These are phyloP conservation scores for Hyles vespertilio DNA, from an alignment of 1,140 invertebrate genomes.

Conservation along the genomic window DNA sequence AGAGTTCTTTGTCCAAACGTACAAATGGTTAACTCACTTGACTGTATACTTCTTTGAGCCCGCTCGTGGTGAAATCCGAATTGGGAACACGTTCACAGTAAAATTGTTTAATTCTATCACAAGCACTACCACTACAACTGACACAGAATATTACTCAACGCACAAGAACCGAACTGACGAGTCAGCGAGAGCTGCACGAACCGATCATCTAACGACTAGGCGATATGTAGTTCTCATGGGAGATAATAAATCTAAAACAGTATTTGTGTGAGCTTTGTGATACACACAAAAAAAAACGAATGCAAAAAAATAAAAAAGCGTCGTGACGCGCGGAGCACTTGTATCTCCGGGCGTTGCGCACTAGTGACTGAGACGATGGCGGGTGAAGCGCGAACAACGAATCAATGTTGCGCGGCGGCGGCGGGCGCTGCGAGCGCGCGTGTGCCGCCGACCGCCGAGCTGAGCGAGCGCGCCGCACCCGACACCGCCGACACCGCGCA, in stretches of 20 bases:
- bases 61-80: conserved; percentile 73
- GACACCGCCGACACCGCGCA: no score
- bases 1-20: no score
- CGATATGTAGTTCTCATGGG: no score
- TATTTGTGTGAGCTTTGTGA: conserved; percentile 33
- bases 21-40: conserved; percentile 51
- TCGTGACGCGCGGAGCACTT: conserved; percentile 48
- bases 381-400: conserved; percentile 45
- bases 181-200: conserved; percentile 20
- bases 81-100: conserved; percentile 66
- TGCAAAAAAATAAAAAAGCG: conserved; percentile 55
- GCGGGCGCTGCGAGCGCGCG: conserved; percentile 36
- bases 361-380: conserved; percentile 63
- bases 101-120: conserved; percentile 65
- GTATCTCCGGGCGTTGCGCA: conserved; percentile 64
- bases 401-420: conserved; percentile 60
- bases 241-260: conserved; percentile 36
- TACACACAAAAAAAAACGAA: conserved; percentile 55
- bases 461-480: no score
- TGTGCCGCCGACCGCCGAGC: conserved; percentile 27
- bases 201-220: no score
- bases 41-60: conserved; percentile 72
- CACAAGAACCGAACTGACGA: conserved; percentile 51
- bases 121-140: conserved; percentile 68
- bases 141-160: conserved; percentile 69